phyloP scores from a whole-genome alignment of 2,797 vertebrate genomes.

The Rhabdophis nuchalis region DNA sequence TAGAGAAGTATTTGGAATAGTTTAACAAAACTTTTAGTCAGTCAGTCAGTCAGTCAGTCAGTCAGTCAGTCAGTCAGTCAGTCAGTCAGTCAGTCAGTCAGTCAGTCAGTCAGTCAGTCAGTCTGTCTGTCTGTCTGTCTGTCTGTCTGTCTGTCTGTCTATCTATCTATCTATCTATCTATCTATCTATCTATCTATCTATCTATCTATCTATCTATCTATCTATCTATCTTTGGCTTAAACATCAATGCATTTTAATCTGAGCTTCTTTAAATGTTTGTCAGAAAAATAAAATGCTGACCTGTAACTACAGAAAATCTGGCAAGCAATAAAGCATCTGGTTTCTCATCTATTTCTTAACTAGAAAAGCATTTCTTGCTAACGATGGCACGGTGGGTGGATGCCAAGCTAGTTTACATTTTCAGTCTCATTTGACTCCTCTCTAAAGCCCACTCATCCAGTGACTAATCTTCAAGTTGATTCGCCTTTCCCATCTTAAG shows the following conservation, averaged over 20 bases:
- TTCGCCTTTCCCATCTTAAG: constrained; percentile 56
- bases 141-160: background rate
- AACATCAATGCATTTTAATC: background rate
- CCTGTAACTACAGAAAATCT: constrained; percentile 50
- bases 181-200: no score
- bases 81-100: accelerated
- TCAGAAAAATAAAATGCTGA: constrained; percentile 24
- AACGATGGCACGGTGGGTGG: constrained; percentile 60
- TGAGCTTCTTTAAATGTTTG: constrained; percentile 10
- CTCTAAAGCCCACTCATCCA: constrained; percentile 68
- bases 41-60: background rate
- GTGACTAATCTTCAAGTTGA: constrained; percentile 65
- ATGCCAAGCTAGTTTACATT: constrained; percentile 67
- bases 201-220: no score
- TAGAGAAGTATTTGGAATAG: background rate
- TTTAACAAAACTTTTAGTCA: background rate
- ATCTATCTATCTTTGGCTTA: background rate
- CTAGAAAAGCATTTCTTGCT: constrained; percentile 49
- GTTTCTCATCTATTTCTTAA: constrained; percentile 51
- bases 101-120: background rate
- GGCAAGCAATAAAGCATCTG: constrained; percentile 52
- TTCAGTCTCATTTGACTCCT: constrained; percentile 62
- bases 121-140: no score
- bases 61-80: background rate
- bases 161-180: background rate